Percentiles rank a stretch among this genome's conserved stretches.
Conservation (phyloP, 2,888 invertebrate genomes). For the Hirtodrosophila confusa region DNA sequence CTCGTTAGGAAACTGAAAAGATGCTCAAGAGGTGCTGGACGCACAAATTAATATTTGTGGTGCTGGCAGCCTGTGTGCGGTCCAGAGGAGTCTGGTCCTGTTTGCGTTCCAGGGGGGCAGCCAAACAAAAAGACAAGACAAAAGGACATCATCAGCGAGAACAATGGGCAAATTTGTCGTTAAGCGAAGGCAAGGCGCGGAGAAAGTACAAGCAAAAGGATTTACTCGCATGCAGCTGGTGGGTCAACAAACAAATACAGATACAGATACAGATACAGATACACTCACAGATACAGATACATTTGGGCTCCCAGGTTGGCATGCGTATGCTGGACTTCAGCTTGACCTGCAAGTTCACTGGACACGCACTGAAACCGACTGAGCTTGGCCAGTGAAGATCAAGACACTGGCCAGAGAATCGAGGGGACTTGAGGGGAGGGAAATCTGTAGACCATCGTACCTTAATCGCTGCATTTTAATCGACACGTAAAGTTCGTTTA, state of each 20-base stretch:
- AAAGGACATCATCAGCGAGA: constrained; percentile 76
- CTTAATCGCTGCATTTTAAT: constrained; percentile 78
- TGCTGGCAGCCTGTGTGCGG: constrained; percentile 64
- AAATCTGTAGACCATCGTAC: constrained; percentile 52
- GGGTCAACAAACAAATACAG: constrained; percentile 40
- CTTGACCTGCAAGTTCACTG: constrained; percentile 77
- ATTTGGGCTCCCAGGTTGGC: constrained; percentile 27
- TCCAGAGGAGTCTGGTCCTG: constrained; percentile 41
- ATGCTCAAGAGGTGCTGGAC: constrained; percentile 70
- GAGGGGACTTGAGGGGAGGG: constrained; percentile 8
- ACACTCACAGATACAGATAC: constrained; percentile 26
- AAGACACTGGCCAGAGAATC: constrained; percentile 21
- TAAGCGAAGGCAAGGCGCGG: constrained; percentile 32
- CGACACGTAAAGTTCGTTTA: constrained; percentile 80
- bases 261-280: constrained; percentile 10
- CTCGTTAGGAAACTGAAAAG: constrained; percentile 40
- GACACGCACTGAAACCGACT: constrained; percentile 60
- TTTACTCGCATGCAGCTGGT: constrained; percentile 39
- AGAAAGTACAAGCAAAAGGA: constrained; percentile 60
- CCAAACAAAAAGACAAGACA: constrained; percentile 56
- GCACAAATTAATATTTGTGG: constrained; percentile 78
- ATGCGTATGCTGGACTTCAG: constrained; percentile 49
- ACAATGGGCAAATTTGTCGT: constrained; percentile 80
- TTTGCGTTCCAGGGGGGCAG: constrained; percentile 41
- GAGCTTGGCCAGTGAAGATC: constrained; percentile 22